Evolutionary conservation across 2,888 invertebrate species (phyloP).

Genomic region (Aelia acuminata): DNA sequence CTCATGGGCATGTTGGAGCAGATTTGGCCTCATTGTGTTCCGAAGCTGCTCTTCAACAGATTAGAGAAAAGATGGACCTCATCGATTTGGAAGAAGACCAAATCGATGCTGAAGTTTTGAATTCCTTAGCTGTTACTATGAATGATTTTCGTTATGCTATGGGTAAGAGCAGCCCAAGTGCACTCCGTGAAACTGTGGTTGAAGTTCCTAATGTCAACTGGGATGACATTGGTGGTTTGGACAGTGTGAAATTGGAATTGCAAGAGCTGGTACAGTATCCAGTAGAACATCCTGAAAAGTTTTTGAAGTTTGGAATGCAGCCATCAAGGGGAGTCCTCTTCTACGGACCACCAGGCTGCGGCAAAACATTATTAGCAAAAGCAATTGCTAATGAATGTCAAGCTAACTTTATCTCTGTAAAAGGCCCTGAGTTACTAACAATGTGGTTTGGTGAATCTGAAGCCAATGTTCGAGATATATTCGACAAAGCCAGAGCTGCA

Average conservation of each 20-base stretch:
- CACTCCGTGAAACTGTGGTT: constrained; percentile 97
- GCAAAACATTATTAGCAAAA: constrained; percentile 94
- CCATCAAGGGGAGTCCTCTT: constrained; percentile 98
- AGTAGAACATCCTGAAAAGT: constrained; percentile 99
- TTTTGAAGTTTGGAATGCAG: constrained; percentile 99
- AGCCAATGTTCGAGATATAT: constrained; percentile 99
- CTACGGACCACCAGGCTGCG: constrained; percentile 98
- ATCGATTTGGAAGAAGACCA: constrained; percentile 99
- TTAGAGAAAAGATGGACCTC: constrained; percentile 99
- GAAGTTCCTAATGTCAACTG: constrained; percentile 98
- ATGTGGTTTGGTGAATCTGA: constrained; percentile 99
- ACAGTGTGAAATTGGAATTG: constrained; percentile 94
- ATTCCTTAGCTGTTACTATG: constrained; percentile 97
- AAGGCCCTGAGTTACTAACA: constrained; percentile 96
- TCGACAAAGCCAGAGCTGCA: constrained; percentile 99
- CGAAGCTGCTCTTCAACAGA: constrained; percentile 72
- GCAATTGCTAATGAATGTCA: constrained; percentile 99
- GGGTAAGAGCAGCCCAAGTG: constrained; percentile 98
- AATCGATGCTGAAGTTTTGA: constrained; percentile 97
- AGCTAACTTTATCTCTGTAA: constrained; percentile 99
- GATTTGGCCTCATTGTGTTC: constrained; percentile 98
- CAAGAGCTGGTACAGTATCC: constrained; percentile 98
- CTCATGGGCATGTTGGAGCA: constrained; percentile 98
- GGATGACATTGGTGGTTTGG: constrained; percentile 97
- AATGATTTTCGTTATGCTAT: constrained; percentile 99